Base-by-base conservation (phyloP, 2,888 invertebrate genomes). In the Koerneria pararmatus region DNA sequence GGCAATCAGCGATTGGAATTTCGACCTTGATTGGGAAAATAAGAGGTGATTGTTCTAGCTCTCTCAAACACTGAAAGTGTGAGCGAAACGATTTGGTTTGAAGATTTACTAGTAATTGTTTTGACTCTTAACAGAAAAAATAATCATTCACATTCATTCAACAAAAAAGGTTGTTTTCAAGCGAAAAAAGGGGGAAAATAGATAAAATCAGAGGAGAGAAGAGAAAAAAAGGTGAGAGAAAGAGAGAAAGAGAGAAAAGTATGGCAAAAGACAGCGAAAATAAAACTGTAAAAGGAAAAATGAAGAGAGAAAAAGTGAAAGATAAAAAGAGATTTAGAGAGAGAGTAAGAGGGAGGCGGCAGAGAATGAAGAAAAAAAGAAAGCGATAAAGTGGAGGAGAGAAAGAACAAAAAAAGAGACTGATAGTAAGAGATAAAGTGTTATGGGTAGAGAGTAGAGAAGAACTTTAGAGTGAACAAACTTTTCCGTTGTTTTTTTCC, bases 231-330 rank as follows among this genome's bases (percentile, higher is more conserved):
- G 19, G 29, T 24, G 19, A 31, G 60, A 32, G 34, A n/a, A 32
- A 35, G 22, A 19, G 60, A 48, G 60, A 60, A 32, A 31, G 60
- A 60, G 60, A 48, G 49, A 48, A 46, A 60, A 46, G 32, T 49
- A 48, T 32, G 48, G 60, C 49, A 48, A 60, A 48, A 60, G 46
- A 49, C 22, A 49, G 22, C 22, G 19, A 32, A 35, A 32, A 19
- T 46, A 48, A 49, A 60, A 32, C 46, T 46, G 49, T 46, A 48
- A 60, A 48, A 46, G 49, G 32, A 34, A 46, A 48, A 35, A 46
- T 46, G 46, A 48, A 60, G 34, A 60, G 46, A 49, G 60, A 60
- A 60, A 48, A 49, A 24, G 49, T 46, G 32, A 46, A 60, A 60
- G 60, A 48, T 31, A 15, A 15, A 49, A 15, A 32, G 37, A 58